Base-by-base conservation (phyloP, 2,113 vertebrate genomes). In the Elaphurus davidianus region DNA sequence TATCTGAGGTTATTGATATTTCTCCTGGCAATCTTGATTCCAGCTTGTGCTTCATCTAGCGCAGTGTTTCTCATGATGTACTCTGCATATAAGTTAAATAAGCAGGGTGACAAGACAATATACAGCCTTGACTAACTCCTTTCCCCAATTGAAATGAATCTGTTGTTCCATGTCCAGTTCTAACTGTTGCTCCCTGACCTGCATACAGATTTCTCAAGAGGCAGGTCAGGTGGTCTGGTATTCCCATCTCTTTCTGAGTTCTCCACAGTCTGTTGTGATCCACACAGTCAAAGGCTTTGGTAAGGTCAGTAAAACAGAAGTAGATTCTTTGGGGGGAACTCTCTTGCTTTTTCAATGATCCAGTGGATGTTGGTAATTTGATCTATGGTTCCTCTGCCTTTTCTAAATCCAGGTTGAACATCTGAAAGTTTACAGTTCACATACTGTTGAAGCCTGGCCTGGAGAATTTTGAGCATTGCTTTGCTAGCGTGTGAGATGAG, bases 51-150 rank as follows among this genome's bases (percentile, higher is more conserved):
- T 19, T 67, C 64, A 19, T 67, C 17, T 4, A 67, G 17, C 8
- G 7, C 64, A 67, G 33, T 3, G 0, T 36, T 67, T 67, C 64
- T 67, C 33, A 67, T 67, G 64, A n/a, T 67, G 64, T 67, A 67
- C 64, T 36, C 16, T n/a, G 16, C 64, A 19, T 67, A 36, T n/a
- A 67, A 21, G 64, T 21, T 67, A 36, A 67, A 67, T 36, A 67
- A 67, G 19, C 16, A 67, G 8, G 33, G 33, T 67, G 33, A 67
- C 64, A 67, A 67, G 33, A 67, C 64, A 67, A 67, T 10, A 67
- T 67, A 36, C 33, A 21, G 8, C 17, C 17, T 67, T 67, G 64
- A n/a, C 1, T 0, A 36, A 67, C 33, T 67, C 64, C 1, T 1
- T 36, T 67, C 33, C 64, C 64, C 36, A 11, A 21, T 11, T 67